A percentile compares a stretch with the other conserved stretches of the same genome.
Evolutionary conservation across 53 echinoderm and acorn worm species (phyloP).

Genomic region (Zoroaster sp.): DNA sequence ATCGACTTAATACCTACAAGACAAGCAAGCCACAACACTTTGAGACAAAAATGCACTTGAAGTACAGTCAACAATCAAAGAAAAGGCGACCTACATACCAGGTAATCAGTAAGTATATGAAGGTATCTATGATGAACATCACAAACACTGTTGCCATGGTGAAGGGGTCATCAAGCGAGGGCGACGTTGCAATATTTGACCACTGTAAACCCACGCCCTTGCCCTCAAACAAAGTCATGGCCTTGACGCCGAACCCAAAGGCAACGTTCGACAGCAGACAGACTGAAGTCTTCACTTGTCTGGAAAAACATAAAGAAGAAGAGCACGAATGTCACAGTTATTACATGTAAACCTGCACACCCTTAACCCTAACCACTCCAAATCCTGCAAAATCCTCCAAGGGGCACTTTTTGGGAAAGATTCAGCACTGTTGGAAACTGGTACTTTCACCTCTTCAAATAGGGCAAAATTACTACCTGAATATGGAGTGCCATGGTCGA

Average conservation of each 20-base stretch:
- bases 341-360: no score
- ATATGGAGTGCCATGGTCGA: no score
- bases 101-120: constrained; percentile 78
- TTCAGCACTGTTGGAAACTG: no score
- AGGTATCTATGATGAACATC: constrained; percentile 74
- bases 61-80: no score
- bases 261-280: constrained; percentile 86
- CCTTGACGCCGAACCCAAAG: constrained; percentile 76
- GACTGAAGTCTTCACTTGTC: constrained; percentile 61
- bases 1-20: no score
- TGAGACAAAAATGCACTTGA: no score
- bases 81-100: constrained; percentile 73
- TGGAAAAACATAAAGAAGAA: constrained; percentile 37
- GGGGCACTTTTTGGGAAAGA: no score
- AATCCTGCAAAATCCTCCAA: no score
- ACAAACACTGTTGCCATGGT: constrained; percentile 71
- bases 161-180: constrained; percentile 81
- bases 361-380: no score
- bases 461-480: no score
- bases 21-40: no score
- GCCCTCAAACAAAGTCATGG: constrained; percentile 73
- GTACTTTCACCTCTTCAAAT: no score
- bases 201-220: constrained; percentile 75
- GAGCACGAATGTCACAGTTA: neutral
- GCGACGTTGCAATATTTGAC: constrained; percentile 63